Percentiles rank a stretch among this genome's conserved stretches.
phyloP scores from a whole-genome alignment of 2,797 vertebrate genomes.

The Tamandua tetradactyla region DNA sequence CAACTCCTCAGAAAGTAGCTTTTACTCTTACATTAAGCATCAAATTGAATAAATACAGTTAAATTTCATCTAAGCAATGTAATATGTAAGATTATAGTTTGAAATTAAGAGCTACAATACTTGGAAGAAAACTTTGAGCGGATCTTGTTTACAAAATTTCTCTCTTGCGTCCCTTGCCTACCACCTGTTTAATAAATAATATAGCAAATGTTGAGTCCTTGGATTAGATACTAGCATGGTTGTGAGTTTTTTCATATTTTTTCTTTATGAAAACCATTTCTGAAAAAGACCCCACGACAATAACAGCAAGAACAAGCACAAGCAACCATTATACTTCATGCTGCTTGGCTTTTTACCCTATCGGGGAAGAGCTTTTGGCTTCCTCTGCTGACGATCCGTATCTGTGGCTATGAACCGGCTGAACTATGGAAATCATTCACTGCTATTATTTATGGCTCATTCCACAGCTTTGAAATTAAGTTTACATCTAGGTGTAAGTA shows the following conservation, averaged over 20 bases:
- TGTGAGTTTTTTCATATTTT: conserved; percentile 40
- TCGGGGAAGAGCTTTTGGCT: not conserved
- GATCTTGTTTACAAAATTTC: not conserved
- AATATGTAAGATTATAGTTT: not conserved
- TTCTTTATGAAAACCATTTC: conserved; percentile 16
- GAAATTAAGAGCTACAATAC: not conserved
- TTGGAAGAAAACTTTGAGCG: conserved; percentile 9
- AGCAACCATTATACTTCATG: not conserved
- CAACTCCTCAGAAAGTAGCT: not conserved
- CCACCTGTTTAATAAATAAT: not conserved
- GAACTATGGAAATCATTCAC: conserved; percentile 50
- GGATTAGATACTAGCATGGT: not conserved
- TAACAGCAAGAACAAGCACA: not conserved
- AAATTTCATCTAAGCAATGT: not conserved
- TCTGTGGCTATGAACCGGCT: not conserved
- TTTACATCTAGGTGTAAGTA: conserved; percentile 66
- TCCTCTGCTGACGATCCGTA: not conserved
- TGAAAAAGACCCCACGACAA: not conserved
- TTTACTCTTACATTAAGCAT: not conserved
- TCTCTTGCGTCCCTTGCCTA: conserved; percentile 14
- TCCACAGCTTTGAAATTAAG: conserved; percentile 72
- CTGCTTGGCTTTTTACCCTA: not conserved
- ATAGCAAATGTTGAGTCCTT: not conserved
- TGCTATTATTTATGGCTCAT: conserved; percentile 70
- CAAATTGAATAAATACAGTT: conserved; percentile 23